A percentile compares a stretch with the other conserved stretches of the same genome.
Evolutionary conservation across 2,888 invertebrate genomes (phyloP).

Genomic region (Tenodera sinensis): DNA sequence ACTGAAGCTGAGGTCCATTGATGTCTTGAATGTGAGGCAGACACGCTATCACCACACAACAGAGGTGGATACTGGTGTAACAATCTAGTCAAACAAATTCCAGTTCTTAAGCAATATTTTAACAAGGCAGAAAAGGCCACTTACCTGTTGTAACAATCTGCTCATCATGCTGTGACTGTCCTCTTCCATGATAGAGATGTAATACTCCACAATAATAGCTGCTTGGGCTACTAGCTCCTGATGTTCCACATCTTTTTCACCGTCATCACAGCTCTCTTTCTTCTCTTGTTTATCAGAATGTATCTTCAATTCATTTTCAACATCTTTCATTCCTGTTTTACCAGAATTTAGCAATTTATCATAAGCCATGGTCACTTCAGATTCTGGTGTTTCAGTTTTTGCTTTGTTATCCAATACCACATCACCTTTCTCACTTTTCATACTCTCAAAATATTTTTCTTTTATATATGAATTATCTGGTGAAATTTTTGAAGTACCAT

Average conservation of each 20-base stretch:
- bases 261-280: not conserved
- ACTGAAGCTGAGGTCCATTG: too few species aligned
- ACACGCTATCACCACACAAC: too few species aligned
- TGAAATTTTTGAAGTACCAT: not conserved
- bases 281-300: not conserved
- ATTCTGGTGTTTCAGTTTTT: not conserved
- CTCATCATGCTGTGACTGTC: slow-evolving; percentile 32
- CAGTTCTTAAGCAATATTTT: not conserved
- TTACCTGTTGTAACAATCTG: slow-evolving; percentile 30
- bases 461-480: not conserved
- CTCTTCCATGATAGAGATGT: slow-evolving; percentile 31
- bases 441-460: not conserved
- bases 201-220: slow-evolving; percentile 31
- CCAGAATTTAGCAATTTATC: not conserved
- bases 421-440: not conserved
- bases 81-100: not conserved
- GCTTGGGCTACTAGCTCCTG: slow-evolving; percentile 24
- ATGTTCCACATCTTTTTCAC: not conserved
- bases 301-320: not conserved
- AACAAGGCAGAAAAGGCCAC: not conserved
- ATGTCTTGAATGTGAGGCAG: too few species aligned
- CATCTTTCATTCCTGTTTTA: not conserved
- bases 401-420: not conserved
- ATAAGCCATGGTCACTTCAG: not conserved
- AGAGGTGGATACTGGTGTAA: too few species aligned